Conservation (phyloP, 2,888 invertebrate genomes). For the Troilus luridus region DNA sequence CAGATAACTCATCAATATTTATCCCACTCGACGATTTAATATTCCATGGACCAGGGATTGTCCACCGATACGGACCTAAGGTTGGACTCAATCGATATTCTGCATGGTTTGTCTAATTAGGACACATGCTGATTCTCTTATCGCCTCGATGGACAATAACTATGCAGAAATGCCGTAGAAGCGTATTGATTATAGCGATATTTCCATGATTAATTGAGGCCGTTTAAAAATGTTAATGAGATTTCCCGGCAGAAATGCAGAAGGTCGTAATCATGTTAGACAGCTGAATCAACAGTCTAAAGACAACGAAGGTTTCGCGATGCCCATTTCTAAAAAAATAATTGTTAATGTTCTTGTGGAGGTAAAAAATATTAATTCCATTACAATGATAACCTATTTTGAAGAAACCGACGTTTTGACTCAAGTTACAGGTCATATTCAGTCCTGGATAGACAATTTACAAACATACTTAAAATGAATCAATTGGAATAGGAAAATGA, state of each 20-base stretch:
- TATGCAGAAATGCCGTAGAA: not conserved
- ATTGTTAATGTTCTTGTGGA: no score
- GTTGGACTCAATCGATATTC: slow-evolving; percentile 24
- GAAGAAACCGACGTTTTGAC: no score
- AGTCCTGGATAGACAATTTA: no score
- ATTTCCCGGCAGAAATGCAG: not conserved
- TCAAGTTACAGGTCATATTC: no score
- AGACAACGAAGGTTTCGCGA: not conserved
- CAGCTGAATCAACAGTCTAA: not conserved
- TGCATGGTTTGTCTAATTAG: not conserved
- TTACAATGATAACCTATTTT: no score
- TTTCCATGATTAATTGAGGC: not conserved
- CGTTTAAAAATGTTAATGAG: not conserved
- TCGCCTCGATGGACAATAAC: not conserved
- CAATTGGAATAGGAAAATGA: no score
- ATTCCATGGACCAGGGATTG: not conserved
- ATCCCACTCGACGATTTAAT: not conserved
- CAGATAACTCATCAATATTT: slow-evolving; percentile 26
- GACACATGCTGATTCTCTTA: slow-evolving; percentile 10
- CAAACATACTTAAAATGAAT: no score
- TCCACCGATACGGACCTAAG: not conserved
- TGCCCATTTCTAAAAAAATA: not conserved
- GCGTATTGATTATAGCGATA: not conserved
- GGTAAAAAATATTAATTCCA: no score
- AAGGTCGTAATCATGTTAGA: not conserved